phyloP scores from a whole-genome alignment of 1,140 invertebrate species.

The Pseudoatta argentina region DNA sequence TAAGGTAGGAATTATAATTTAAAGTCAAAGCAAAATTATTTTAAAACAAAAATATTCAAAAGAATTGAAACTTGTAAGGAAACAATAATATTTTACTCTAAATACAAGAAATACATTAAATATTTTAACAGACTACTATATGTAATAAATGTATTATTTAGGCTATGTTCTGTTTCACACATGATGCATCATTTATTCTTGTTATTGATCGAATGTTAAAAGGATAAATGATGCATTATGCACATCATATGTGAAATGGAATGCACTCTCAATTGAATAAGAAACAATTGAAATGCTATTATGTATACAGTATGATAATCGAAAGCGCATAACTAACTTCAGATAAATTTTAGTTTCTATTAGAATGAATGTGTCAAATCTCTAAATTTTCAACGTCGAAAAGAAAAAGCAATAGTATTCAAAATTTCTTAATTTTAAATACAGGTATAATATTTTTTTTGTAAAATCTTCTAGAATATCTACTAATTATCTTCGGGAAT shows the following conservation, averaged over 20 bases:
- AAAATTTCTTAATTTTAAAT: neutral
- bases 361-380: conserved; percentile 31
- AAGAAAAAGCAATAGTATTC: conserved; percentile 22
- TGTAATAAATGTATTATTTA: neutral
- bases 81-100: neutral
- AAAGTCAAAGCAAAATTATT: neutral
- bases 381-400: conserved; percentile 20
- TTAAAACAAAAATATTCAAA: neutral
- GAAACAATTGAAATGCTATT: conserved; percentile 26
- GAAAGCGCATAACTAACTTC: conserved; percentile 31
- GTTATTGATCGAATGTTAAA: too few species aligned
- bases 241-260: too few species aligned
- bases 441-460: neutral
- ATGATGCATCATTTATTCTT: too few species aligned
- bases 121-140: neutral
- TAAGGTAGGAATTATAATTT: neutral
- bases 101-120: conserved; percentile 3
- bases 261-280: neutral
- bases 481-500: neutral
- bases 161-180: too few species aligned
- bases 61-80: neutral
- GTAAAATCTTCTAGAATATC: neutral
- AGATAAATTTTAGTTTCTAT: conserved; percentile 45
- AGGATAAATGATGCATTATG: too few species aligned
- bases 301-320: neutral